A percentile compares a stretch with the other conserved stretches of the same genome.
phyloP scores from a whole-genome alignment of 2,888 invertebrate genomes.

The Chymomyza caudatula region DNA sequence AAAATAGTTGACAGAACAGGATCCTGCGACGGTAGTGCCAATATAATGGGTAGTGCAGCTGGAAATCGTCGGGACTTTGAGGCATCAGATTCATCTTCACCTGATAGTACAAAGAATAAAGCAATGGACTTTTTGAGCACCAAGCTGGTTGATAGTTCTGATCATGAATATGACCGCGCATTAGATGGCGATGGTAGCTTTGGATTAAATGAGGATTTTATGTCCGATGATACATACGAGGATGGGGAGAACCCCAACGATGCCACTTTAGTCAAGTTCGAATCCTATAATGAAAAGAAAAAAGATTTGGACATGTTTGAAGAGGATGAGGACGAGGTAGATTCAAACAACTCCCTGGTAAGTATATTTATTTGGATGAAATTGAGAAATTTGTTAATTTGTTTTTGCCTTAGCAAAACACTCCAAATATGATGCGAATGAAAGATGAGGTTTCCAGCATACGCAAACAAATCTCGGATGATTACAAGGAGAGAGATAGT shows the following conservation, averaged over 20 bases:
- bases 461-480: constrained; percentile 74
- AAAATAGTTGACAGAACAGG: neutral
- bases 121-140: neutral
- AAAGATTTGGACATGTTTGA: constrained; percentile 37
- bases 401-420: constrained; percentile 25
- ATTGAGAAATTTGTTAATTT: constrained; percentile 10
- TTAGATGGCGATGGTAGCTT: neutral
- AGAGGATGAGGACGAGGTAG: constrained; percentile 36
- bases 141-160: constrained; percentile 12
- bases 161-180: constrained; percentile 31
- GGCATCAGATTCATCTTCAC: neutral
- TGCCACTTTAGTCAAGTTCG: constrained; percentile 26
- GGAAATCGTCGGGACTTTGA: constrained; percentile 36
- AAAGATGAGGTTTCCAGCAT: constrained; percentile 70
- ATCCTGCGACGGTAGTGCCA: constrained; percentile 1
- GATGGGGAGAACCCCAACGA: constrained; percentile 39
- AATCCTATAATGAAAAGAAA: constrained; percentile 36
- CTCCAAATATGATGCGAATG: constrained; percentile 45
- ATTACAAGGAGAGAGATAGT: constrained; percentile 75
- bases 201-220: constrained; percentile 42
- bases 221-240: constrained; percentile 17
- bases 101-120: neutral
- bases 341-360: constrained; percentile 16
- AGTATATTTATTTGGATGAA: constrained; percentile 1
- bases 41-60: constrained; percentile 4